These are phyloP conservation scores for Columba livia DNA, from an alignment of 2,113 vertebrate genomes.

Conservation along the genomic window DNA sequence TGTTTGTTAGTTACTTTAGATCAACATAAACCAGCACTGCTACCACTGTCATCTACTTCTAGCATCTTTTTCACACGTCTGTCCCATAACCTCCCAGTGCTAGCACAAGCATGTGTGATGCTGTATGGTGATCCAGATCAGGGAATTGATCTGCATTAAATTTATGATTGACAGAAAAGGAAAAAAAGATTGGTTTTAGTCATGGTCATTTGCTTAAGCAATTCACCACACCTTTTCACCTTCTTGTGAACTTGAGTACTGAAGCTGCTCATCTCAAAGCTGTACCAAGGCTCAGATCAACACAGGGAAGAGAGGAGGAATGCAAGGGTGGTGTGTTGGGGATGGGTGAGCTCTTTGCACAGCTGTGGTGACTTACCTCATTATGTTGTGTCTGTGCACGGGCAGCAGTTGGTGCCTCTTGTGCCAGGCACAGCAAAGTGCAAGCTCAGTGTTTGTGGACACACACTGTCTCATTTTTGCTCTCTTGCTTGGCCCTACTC, in stretches of 20 bases:
- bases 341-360: background rate
- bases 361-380: accelerated
- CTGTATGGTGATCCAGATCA: background rate
- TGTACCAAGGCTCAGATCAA: background rate
- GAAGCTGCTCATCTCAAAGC: background rate
- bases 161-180: background rate
- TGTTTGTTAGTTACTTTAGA: background rate
- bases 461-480: background rate
- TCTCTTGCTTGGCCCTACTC: background rate
- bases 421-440: background rate
- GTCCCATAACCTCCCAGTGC: background rate
- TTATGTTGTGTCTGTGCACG: accelerated
- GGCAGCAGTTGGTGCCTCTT: background rate
- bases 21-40: background rate
- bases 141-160: background rate
- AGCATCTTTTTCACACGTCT: background rate
- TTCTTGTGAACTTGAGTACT: background rate
- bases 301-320: background rate
- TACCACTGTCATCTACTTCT: background rate
- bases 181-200: background rate
- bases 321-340: accelerated
- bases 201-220: background rate
- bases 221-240: background rate
- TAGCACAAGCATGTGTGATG: background rate
- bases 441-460: background rate